These are phyloP conservation scores for Bolborhynchus lineola DNA, from an alignment of 2,113 vertebrate genomes.

Conservation along the genomic window DNA sequence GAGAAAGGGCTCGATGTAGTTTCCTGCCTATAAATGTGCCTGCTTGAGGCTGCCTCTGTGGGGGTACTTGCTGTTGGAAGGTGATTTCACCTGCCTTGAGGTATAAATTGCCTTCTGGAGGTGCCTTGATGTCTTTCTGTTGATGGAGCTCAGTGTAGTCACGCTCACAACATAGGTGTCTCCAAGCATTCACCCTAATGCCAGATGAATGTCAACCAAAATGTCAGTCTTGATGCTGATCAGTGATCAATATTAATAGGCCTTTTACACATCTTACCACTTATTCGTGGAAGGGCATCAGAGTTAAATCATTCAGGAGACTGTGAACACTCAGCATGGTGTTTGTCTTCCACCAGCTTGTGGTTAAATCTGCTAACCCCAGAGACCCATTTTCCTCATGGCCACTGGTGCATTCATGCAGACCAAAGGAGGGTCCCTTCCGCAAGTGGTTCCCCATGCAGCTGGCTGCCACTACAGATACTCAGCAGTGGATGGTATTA, in stretches of 20 bases:
- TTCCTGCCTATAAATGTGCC: neutral
- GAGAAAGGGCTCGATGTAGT: neutral
- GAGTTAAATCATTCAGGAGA: neutral
- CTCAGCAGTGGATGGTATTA: neutral
- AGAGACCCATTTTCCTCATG: neutral
- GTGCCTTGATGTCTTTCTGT: neutral
- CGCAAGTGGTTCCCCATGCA: accelerated
- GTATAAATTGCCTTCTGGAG: neutral
- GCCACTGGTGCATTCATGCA: accelerated
- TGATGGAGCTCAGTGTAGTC: neutral
- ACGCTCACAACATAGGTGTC: neutral
- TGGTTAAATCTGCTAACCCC: neutral
- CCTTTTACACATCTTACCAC: neutral
- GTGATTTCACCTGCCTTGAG: neutral
- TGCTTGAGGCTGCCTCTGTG: neutral
- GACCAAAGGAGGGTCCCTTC: neutral
- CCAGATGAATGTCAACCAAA: neutral
- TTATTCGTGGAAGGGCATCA: neutral
- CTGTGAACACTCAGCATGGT: neutral
- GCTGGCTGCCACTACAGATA: neutral
- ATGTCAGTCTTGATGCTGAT: neutral
- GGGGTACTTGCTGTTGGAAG: accelerated
- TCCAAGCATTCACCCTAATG: neutral
- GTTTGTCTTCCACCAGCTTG: neutral
- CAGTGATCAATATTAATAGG: neutral